Evolutionary conservation across 2,888 invertebrate genomes (phyloP), one percentile per base, ranked within the genome.

Genomic region (Trissonchulus sp.): DNA sequence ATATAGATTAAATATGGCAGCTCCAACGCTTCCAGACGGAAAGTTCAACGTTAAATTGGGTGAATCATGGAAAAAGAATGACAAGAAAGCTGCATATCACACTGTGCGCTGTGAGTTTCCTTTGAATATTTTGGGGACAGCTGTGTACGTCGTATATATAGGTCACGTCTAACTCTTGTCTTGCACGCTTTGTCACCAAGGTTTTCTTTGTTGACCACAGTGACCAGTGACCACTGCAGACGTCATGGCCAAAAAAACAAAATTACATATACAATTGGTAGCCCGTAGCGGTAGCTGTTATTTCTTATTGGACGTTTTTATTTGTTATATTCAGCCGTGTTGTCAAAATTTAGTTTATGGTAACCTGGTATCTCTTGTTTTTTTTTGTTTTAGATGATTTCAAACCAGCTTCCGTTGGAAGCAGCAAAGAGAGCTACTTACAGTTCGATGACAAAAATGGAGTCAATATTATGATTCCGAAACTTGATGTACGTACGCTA

Each of bases 321-420:
- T n/a, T n/a, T n/a, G n/a, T n/a, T n/a, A n/a, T n/a, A n/a, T n/a
- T n/a, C n/a, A n/a, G n/a, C n/a, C n/a, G n/a, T n/a, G n/a, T n/a
- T n/a, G n/a, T n/a, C n/a, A n/a, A n/a, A n/a, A n/a, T n/a, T n/a
- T n/a, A n/a, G n/a, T n/a, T n/a, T n/a, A n/a, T n/a, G n/a, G n/a
- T n/a, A n/a, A n/a, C n/a, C n/a, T n/a, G n/a, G n/a, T 60, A 60
- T 60, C 18, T 60, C n/a, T 60, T 18, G 18, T 18, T 60, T 23
- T n/a, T 60, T 60, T 60, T 30, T 71, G 77, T 89, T 89, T 73
- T 87, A 96, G 95, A 96, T 91, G 97, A 97, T 87, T 97, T 97
- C 86, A 96, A 96, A 85, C 97, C 97, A 80, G 96, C 96, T n/a
- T 96, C 95, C 81, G 93, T 96, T 74, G 96, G 96, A 86, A 90